These are phyloP conservation scores for Myrmecophaga tridactyla DNA, from an alignment of 2,113 vertebrate genomes.

Conservation along the genomic window DNA sequence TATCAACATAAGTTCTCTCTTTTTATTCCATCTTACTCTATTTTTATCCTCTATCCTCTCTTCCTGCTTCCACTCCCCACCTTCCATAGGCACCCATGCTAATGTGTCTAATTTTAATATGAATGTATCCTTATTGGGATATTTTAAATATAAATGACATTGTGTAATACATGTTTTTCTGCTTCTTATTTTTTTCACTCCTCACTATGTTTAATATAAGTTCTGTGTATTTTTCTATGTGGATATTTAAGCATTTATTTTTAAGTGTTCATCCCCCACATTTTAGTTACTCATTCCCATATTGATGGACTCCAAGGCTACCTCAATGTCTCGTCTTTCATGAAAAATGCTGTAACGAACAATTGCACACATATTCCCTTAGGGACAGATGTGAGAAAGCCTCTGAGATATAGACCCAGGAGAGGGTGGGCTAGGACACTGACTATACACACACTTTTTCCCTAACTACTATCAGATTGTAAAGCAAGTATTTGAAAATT, in stretches of 20 bases:
- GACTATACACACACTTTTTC: background rate
- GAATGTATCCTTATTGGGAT: background rate
- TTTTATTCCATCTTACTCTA: background rate
- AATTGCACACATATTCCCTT: background rate
- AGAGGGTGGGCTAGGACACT: background rate
- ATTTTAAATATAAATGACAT: too few relatives aligned
- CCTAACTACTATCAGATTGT: background rate
- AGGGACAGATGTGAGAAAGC: background rate
- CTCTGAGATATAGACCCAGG: background rate
- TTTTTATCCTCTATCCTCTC: background rate
- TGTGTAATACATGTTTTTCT: background rate
- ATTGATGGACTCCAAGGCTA: background rate
- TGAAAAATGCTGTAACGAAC: background rate
- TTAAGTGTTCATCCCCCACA: background rate
- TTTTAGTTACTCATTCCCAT: background rate
- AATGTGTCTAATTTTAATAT: background rate
- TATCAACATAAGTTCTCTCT: background rate
- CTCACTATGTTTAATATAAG: background rate
- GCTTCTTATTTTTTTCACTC: background rate
- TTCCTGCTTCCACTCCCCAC: background rate
- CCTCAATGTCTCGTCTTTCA: background rate
- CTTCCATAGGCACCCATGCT: background rate
- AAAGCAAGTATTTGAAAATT: slow-evolving; percentile 51
- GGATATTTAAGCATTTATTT: background rate
- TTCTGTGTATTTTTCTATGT: background rate